Evolutionary conservation across 2,797 vertebrate species (phyloP).

Genomic region (Muscicapa striata): DNA sequence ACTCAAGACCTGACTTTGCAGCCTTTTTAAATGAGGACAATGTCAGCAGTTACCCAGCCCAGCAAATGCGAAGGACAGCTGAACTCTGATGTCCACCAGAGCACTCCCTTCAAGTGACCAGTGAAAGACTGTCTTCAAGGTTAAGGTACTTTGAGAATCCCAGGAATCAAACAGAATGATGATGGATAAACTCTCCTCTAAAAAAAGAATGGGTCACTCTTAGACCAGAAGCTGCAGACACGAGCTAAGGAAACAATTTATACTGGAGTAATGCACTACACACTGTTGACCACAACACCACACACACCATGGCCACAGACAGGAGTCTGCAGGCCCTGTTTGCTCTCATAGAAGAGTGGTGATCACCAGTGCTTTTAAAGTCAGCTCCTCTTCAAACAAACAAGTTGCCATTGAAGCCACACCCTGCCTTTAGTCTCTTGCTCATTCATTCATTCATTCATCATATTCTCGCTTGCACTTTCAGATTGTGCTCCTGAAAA

Average conservation of each 20-base stretch:
- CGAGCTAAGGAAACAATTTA: neutral
- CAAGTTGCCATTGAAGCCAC: neutral
- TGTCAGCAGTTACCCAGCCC: neutral
- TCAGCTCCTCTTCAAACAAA: neutral
- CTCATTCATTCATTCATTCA: neutral
- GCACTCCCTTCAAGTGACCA: neutral
- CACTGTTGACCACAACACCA: neutral
- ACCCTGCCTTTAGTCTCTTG: neutral
- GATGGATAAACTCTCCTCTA: neutral
- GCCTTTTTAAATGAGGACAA: neutral
- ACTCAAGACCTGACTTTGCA: neutral
- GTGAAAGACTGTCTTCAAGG: neutral
- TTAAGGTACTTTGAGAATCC: neutral
- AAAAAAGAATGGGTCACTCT: neutral
- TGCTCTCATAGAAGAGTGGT: neutral
- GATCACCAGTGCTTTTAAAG: neutral
- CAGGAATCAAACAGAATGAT: neutral
- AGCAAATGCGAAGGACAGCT: fast-evolving
- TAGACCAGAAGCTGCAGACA: neutral
- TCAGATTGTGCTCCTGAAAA: neutral
- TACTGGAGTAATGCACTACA: neutral
- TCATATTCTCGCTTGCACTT: neutral
- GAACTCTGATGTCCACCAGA: neutral
- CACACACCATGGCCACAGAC: fast-evolving
- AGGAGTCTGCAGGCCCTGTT: neutral